A percentile compares a stretch with the other conserved stretches of the same genome.
phyloP scores from a whole-genome alignment of 2,113 vertebrate genomes.

The Hippotragus niger region DNA sequence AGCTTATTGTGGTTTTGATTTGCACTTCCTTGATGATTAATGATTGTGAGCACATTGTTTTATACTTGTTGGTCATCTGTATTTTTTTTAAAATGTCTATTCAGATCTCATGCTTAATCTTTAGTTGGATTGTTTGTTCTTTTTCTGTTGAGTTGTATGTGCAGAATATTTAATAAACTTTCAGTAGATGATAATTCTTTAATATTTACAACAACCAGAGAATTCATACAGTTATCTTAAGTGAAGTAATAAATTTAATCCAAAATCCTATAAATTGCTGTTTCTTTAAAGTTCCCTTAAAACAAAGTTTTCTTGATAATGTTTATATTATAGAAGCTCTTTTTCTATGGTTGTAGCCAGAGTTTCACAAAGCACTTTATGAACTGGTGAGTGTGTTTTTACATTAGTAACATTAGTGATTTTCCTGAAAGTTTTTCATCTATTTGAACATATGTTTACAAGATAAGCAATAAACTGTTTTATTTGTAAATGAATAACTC shows the following conservation, averaged over 20 bases:
- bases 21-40: neutral
- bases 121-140: neutral
- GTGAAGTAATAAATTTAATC: neutral
- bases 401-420: neutral
- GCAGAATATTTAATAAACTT: neutral
- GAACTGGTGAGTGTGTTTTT: neutral
- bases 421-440: neutral
- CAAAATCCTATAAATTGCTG: neutral
- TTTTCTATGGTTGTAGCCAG: neutral
- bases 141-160: neutral
- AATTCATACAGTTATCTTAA: neutral
- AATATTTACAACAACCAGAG: neutral
- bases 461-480: neutral
- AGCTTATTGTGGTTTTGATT: neutral
- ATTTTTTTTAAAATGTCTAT: neutral
- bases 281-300: neutral
- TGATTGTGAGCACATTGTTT: neutral
- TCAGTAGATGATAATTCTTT: neutral
- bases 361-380: neutral
- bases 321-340: neutral
- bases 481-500: conserved; percentile 40
- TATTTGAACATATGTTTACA: neutral
- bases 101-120: neutral
- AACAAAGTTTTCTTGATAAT: neutral
- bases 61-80: neutral